Evolutionary conservation across 1,140 invertebrate species (phyloP).

Genomic region (Piezodorus guildinii): DNA sequence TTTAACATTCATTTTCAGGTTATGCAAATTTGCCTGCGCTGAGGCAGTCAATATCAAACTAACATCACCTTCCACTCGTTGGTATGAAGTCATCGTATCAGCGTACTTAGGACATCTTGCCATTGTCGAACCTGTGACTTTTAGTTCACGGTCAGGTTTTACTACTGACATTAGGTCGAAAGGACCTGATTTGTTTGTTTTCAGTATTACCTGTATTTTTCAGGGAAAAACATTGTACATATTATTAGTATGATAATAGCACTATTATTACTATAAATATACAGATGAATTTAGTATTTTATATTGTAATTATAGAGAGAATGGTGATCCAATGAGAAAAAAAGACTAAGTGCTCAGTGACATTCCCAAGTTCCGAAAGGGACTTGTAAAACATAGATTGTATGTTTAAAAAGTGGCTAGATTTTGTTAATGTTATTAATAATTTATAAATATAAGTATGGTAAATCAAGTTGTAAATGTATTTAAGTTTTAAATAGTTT

Average conservation of each 20-base stretch:
- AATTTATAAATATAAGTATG: no score
- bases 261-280: no score
- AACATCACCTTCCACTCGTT: background rate
- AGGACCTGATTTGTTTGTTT: background rate
- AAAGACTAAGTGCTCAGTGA: no score
- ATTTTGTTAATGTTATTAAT: no score
- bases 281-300: no score
- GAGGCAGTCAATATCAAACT: background rate
- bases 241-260: background rate
- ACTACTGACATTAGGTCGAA: constrained; percentile 2
- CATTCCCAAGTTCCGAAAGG: no score
- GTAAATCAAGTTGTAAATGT: no score
- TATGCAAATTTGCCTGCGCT: background rate
- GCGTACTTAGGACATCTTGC: background rate
- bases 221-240: background rate
- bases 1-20: background rate
- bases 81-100: background rate
- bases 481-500: no score
- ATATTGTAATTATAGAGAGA: no score
- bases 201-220: constrained; percentile 15
- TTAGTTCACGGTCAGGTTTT: background rate
- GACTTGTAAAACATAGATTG: no score
- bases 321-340: no score
- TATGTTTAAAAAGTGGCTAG: no score
- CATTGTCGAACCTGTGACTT: background rate